Percentiles rank a stretch among this genome's conserved stretches.
These are phyloP conservation scores for Saimiri boliviensis DNA, from an alignment of 2,113 vertebrate genomes.

Conservation along the genomic window DNA sequence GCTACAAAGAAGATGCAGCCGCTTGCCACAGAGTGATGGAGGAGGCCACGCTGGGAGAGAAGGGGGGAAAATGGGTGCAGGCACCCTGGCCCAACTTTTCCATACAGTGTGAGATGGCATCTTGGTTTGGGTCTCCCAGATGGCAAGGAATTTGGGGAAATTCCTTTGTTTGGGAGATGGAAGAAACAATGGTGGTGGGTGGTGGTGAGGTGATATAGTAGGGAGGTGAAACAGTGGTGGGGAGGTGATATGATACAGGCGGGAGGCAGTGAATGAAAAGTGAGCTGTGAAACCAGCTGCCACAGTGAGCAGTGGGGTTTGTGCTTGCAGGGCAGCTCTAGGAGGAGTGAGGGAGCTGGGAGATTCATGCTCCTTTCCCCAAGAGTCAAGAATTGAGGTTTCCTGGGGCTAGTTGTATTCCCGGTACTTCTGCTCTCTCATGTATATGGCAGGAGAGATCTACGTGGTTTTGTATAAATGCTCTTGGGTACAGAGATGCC, in stretches of 20 bases:
- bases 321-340: not conserved
- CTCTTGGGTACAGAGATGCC: not conserved
- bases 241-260: not conserved
- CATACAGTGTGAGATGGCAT: accelerated
- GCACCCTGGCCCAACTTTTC: not conserved
- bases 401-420: not conserved
- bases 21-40: not conserved
- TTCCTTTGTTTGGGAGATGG: not conserved
- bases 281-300: not conserved
- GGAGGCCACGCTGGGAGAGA: not conserved
- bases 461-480: not conserved
- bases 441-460: not conserved
- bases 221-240: not conserved
- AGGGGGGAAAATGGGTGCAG: not conserved
- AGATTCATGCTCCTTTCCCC: not conserved
- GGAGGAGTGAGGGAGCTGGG: not conserved
- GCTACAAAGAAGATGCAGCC: not conserved
- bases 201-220: accelerated
- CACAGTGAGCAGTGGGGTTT: accelerated
- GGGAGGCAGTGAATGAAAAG: not conserved
- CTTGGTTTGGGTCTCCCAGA: not conserved
- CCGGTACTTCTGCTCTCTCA: not conserved
- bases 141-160: not conserved
- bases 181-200: not conserved
- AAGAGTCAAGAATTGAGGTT: not conserved